phyloP scores from a whole-genome alignment of 2,797 vertebrate genomes.

The Esox lucius region DNA sequence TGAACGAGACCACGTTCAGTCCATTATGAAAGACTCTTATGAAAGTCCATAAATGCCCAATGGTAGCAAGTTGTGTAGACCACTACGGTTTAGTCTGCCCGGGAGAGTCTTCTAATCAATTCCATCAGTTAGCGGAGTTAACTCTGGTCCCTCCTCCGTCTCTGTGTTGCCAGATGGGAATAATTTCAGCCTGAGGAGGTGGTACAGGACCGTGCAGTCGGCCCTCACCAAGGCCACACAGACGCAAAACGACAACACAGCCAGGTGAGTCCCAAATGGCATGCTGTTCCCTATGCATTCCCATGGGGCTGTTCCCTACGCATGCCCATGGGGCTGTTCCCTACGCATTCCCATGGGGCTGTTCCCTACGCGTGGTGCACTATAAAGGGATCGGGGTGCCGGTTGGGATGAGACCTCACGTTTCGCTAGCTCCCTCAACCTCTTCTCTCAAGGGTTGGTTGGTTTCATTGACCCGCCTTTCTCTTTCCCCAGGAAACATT shows the following conservation, averaged over 20 bases:
- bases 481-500: slow-evolving; percentile 47
- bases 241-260: slow-evolving; percentile 15
- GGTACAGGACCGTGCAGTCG: slow-evolving; percentile 62
- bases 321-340: no score
- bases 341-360: no score
- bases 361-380: no score
- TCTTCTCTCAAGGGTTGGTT: background rate
- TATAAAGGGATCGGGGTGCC: no score
- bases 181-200: slow-evolving; percentile 62
- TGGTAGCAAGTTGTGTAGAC: background rate
- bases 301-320: no score
- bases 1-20: no score
- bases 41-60: background rate
- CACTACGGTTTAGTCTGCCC: no score
- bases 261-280: slow-evolving; percentile 53
- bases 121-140: no score
- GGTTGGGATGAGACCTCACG: background rate
- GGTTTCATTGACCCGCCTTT: no score
- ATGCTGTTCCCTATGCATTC: no score
- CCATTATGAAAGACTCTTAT: background rate
- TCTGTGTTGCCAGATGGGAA: slow-evolving; percentile 31
- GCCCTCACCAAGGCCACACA: slow-evolving; percentile 41
- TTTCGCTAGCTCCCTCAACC: background rate
- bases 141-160: background rate
- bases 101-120: no score